Conservation (phyloP, 2,113 vertebrate species). For the Synchiropus splendidus region DNA sequence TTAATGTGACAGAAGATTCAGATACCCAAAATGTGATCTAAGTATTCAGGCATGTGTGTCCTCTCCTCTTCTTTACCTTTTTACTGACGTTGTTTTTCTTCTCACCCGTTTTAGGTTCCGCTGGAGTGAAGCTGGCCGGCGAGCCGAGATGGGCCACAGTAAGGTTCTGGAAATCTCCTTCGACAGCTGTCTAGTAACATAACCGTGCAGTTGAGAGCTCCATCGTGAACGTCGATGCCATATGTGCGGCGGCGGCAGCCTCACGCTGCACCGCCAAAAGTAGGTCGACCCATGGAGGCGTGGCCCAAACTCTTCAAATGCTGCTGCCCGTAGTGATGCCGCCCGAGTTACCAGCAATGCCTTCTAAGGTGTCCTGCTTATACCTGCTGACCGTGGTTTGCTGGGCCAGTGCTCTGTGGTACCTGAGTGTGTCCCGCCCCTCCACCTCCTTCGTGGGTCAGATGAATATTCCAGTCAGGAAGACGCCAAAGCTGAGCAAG, state of each 20-base stretch:
- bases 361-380: constrained; percentile 94
- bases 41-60: too few relatives aligned
- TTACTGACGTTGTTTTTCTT: constrained; percentile 4
- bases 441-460: constrained; percentile 82
- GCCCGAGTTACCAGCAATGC: constrained; percentile 74
- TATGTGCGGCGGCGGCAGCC: constrained; percentile 58
- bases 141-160: constrained; percentile 25
- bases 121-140: neutral
- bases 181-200: constrained; percentile 7
- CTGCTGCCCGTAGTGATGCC: constrained; percentile 32
- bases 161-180: constrained; percentile 7
- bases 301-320: constrained; percentile 32
- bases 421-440: constrained; percentile 86
- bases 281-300: constrained; percentile 44
- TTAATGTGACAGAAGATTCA: too few relatives aligned
- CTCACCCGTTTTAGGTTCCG: constrained; percentile 30
- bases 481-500: constrained; percentile 65
- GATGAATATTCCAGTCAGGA: constrained; percentile 69
- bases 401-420: constrained; percentile 98
- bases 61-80: neutral
- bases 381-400: constrained; percentile 94
- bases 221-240: constrained; percentile 36
- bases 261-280: constrained; percentile 62
- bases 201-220: constrained; percentile 8
- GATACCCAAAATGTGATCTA: too few relatives aligned